Evolutionary conservation across 2,113 vertebrate species (phyloP).

Genomic region (Lathamus discolor): DNA sequence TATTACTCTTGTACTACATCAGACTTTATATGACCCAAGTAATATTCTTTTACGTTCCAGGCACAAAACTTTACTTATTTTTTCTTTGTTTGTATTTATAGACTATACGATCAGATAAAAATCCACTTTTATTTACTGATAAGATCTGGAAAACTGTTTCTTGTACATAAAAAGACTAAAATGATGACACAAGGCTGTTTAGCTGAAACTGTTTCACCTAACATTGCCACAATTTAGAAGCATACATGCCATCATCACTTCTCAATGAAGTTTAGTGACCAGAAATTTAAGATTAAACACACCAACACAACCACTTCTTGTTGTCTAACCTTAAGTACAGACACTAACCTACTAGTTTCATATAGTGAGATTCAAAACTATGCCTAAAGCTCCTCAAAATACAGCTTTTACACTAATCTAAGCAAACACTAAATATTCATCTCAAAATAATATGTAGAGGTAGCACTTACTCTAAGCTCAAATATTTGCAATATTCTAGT

Average conservation of each 20-base stretch:
- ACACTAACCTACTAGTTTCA: background rate
- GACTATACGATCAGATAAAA: background rate
- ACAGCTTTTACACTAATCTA: background rate
- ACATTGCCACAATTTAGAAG: background rate
- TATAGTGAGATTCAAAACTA: rapidly evolving
- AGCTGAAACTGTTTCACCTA: background rate
- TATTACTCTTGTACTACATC: background rate
- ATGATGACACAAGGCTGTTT: rapidly evolving
- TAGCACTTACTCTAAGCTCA: background rate
- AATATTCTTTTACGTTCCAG: background rate
- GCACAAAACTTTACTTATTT: background rate
- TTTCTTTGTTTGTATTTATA: background rate
- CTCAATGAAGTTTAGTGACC: background rate
- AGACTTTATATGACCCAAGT: background rate
- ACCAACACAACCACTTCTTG: background rate
- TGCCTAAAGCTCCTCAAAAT: background rate
- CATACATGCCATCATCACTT: background rate
- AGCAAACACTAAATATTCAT: background rate
- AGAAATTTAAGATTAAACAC: background rate
- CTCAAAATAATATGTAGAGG: background rate
- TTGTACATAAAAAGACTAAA: background rate
- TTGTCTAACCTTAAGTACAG: background rate
- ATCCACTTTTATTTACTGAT: background rate
- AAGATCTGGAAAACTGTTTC: background rate
- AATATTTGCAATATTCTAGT: background rate